Conservation (phyloP, 2,797 vertebrate genomes). For the Danio jaintianensis region DNA sequence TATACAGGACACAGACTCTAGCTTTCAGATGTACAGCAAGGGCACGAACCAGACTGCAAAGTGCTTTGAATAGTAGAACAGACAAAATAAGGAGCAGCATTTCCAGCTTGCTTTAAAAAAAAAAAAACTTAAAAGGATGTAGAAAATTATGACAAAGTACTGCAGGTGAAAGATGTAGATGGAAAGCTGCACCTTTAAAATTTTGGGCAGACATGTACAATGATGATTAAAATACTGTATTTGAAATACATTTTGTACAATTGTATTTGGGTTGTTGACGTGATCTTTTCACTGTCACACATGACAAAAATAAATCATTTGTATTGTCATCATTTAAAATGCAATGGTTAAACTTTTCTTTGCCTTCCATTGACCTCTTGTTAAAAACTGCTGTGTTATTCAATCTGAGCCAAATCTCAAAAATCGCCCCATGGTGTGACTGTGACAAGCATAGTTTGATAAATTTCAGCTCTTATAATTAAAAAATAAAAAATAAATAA, state of each 20-base stretch:
- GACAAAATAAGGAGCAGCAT: background rate
- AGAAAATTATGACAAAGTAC: background rate
- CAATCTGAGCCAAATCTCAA: too few relatives aligned
- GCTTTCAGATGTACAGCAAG: conserved; percentile 17
- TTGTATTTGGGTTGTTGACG: too few relatives aligned
- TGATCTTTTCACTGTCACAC: too few relatives aligned
- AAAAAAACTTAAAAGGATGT: background rate
- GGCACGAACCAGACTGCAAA: background rate
- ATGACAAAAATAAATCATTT: too few relatives aligned
- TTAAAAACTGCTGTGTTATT: too few relatives aligned
- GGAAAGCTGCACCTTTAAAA: background rate
- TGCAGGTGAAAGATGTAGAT: background rate
- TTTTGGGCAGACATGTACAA: background rate
- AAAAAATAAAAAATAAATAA: too few relatives aligned
- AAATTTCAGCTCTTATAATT: too few relatives aligned
- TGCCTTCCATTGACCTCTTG: too few relatives aligned
- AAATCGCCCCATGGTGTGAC: too few relatives aligned
- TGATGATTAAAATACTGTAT: conserved; percentile 5
- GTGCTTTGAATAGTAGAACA: conserved; percentile 5
- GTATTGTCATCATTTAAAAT: too few relatives aligned
- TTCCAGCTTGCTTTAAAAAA: background rate
- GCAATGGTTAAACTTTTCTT: too few relatives aligned
- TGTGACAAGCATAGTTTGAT: too few relatives aligned
- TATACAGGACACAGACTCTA: background rate
- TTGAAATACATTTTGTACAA: background rate